Percentiles rank a stretch among this genome's conserved stretches.
Conservation (phyloP, 2,797 vertebrate genomes). For the Manis javanica region DNA sequence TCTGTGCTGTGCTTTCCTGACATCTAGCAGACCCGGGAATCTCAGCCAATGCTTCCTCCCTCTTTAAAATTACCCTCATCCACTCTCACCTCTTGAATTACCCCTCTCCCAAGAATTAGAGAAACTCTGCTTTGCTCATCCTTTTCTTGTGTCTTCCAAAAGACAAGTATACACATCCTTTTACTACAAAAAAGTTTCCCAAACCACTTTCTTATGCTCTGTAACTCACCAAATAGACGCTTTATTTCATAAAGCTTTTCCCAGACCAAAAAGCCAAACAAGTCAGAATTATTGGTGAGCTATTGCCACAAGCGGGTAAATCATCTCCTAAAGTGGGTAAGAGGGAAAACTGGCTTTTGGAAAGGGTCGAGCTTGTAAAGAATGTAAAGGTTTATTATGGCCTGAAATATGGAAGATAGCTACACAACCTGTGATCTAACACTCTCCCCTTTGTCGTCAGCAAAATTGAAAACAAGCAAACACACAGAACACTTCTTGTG, state of each 20-base stretch:
- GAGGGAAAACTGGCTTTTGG: neutral
- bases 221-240: neutral
- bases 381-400: neutral
- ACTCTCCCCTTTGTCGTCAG: neutral
- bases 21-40: neutral
- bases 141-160: constrained; percentile 1
- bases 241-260: neutral
- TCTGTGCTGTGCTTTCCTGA: neutral
- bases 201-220: neutral
- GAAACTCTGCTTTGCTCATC: neutral
- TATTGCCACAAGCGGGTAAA: neutral
- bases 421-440: neutral
- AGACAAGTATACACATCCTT: neutral
- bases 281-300: neutral
- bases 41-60: neutral
- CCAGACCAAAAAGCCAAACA: neutral
- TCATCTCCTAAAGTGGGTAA: neutral
- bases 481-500: neutral
- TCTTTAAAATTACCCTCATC: neutral
- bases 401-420: neutral
- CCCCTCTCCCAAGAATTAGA: neutral
- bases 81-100: neutral
- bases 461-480: neutral
- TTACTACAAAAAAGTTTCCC: neutral
- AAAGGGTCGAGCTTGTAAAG: neutral